phyloP scores from a whole-genome alignment of 2,888 invertebrate species.

The Drosophila trichaetosa region DNA sequence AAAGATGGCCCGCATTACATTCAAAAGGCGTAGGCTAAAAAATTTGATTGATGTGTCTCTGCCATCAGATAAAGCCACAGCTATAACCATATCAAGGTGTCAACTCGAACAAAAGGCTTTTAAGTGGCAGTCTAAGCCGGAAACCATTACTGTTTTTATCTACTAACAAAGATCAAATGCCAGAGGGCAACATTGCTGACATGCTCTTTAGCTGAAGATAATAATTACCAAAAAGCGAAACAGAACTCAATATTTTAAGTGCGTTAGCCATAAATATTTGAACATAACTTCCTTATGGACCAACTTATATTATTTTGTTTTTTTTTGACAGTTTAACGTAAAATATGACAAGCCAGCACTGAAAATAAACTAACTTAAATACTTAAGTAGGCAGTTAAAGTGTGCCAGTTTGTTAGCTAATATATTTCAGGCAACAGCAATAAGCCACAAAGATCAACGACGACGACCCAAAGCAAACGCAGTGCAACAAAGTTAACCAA shows the following conservation, averaged over 20 bases:
- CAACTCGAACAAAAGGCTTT: conserved; percentile 27
- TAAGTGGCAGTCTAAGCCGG: conserved; percentile 19
- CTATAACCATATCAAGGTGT: conserved; percentile 45
- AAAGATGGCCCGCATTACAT: conserved; percentile 61
- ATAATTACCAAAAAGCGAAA: conserved; percentile 22
- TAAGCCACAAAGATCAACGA: conserved; percentile 22
- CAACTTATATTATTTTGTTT: background rate
- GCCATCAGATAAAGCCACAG: conserved; percentile 15
- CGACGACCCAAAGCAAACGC: conserved; percentile 38
- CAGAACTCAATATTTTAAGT: conserved; percentile 24
- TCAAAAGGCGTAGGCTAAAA: conserved; percentile 47
- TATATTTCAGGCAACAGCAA: conserved; percentile 12
- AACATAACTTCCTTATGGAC: conserved; percentile 37
- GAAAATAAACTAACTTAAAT: background rate
- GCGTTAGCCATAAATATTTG: conserved; percentile 10
- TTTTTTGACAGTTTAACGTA: background rate
- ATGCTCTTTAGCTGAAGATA: conserved; percentile 33
- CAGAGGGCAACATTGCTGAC: conserved; percentile 34
- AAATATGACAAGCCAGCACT: conserved; percentile 6
- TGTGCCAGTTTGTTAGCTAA: conserved; percentile 42
- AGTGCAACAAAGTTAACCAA: conserved; percentile 28
- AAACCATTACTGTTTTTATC: conserved; percentile 35
- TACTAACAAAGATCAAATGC: conserved; percentile 26
- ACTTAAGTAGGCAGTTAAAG: background rate
- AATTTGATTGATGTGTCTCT: conserved; percentile 62